phyloP scores from a whole-genome alignment of 2,888 invertebrate genomes.

The Pyrgus malvae region DNA sequence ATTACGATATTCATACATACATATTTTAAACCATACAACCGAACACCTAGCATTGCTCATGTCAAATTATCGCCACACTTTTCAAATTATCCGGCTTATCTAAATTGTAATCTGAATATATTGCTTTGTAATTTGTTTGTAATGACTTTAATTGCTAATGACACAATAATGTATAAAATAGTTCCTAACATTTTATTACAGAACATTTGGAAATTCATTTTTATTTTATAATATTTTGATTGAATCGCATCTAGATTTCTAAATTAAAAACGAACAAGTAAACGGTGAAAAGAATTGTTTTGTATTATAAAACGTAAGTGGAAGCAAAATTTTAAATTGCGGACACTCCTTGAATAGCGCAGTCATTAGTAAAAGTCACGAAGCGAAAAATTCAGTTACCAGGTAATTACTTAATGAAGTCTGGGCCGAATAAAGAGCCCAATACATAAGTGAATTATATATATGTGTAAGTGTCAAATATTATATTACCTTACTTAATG shows the following conservation, averaged over 20 bases:
- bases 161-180: no score
- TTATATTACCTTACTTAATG: no score
- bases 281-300: no score
- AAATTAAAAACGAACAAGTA: no score
- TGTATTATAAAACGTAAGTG: not conserved
- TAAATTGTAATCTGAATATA: conserved; percentile 20
- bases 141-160: conserved; percentile 9
- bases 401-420: conserved; percentile 41
- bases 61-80: conserved; percentile 26
- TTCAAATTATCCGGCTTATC: conserved; percentile 17
- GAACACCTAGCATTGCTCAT: conserved; percentile 1
- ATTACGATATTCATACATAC: no score
- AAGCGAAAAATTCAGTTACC: conserved; percentile 35
- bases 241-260: no score
- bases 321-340: not conserved
- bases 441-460: not conserved
- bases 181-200: no score
- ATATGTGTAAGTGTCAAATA: not conserved
- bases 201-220: no score
- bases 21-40: not conserved
- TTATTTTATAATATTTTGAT: no score
- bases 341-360: not conserved
- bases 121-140: conserved; percentile 28
- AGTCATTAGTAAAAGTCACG: conserved; percentile 31
- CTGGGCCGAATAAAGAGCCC: conserved; percentile 38